Conservation (phyloP, 2,797 vertebrate species). For the Heliangelus exortis region DNA sequence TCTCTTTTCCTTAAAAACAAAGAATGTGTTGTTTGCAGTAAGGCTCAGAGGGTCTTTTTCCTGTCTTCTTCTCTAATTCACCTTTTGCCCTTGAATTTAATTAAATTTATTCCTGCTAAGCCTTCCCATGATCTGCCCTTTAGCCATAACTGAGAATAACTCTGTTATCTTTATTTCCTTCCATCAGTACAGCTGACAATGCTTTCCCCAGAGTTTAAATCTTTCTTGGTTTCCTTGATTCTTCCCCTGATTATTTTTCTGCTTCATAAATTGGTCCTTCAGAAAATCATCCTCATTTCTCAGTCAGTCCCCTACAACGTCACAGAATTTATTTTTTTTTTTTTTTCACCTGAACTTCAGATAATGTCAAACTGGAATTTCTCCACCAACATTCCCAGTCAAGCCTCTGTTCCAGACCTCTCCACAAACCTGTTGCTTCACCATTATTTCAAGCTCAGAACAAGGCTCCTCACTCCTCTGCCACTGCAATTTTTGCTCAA, state of each 20-base stretch:
- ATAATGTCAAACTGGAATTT: background rate
- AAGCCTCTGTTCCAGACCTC: background rate
- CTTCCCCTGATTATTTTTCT: background rate
- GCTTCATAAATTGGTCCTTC: background rate
- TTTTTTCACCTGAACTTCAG: background rate
- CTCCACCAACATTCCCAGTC: background rate
- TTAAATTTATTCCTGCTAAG: background rate
- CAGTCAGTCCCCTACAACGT: background rate
- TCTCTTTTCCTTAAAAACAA: background rate
- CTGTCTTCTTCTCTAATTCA: background rate
- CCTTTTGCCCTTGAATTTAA: background rate
- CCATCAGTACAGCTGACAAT: background rate
- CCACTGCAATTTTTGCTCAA: background rate
- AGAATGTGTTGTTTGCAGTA: background rate
- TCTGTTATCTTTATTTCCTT: background rate
- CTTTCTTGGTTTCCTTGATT: background rate
- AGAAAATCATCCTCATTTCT: background rate
- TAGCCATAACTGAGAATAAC: background rate
- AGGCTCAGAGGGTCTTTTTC: accelerated
- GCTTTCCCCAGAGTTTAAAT: background rate
- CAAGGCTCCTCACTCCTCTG: background rate
- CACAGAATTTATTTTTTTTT: accelerated
- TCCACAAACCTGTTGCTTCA: background rate
- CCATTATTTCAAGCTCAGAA: background rate
- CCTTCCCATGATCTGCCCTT: background rate